Conservation (phyloP, 2,797 vertebrate species). For the Pitangus sulphuratus region DNA sequence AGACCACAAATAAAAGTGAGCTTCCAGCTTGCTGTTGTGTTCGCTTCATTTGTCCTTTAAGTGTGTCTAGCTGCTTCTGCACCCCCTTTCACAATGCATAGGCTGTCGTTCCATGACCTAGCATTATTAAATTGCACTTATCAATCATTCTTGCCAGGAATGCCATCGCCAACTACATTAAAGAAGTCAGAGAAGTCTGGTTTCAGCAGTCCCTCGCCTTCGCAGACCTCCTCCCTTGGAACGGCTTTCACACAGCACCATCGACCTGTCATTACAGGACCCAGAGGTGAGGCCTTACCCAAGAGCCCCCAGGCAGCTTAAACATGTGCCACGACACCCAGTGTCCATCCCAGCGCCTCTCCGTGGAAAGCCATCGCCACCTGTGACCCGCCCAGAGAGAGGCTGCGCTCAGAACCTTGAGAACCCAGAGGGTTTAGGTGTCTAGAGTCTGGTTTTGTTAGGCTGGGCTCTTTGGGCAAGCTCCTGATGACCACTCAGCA, state of each 20-base stretch:
- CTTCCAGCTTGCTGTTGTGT: slow-evolving; percentile 43
- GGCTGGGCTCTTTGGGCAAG: background rate
- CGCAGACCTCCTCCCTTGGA: slow-evolving; percentile 92
- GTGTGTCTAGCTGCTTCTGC: slow-evolving; percentile 71
- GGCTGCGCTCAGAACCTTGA: background rate
- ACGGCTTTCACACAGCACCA: slow-evolving; percentile 96
- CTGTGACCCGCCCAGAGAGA: background rate
- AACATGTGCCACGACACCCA: background rate
- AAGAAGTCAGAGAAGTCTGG: slow-evolving; percentile 98
- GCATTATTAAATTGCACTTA: slow-evolving; percentile 88
- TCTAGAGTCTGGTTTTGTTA: background rate
- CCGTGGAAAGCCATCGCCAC: background rate
- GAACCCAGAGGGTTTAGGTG: background rate
- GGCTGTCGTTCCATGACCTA: slow-evolving; percentile 82
- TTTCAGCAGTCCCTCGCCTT: slow-evolving; percentile 92
- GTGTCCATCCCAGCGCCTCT: background rate
- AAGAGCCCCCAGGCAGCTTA: slow-evolving; percentile 37
- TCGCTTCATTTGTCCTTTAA: slow-evolving; percentile 69
- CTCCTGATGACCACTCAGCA: background rate
- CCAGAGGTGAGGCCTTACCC: slow-evolving; percentile 91
- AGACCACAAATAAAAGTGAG: slow-evolving; percentile 54
- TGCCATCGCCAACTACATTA: slow-evolving; percentile 91
- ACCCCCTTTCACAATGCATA: slow-evolving; percentile 77
- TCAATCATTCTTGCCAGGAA: slow-evolving; percentile 94
- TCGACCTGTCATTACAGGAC: slow-evolving; percentile 95